These are phyloP conservation scores for Chymomyza amoena DNA, from an alignment of 2,888 invertebrate species.

Conservation along the genomic window DNA sequence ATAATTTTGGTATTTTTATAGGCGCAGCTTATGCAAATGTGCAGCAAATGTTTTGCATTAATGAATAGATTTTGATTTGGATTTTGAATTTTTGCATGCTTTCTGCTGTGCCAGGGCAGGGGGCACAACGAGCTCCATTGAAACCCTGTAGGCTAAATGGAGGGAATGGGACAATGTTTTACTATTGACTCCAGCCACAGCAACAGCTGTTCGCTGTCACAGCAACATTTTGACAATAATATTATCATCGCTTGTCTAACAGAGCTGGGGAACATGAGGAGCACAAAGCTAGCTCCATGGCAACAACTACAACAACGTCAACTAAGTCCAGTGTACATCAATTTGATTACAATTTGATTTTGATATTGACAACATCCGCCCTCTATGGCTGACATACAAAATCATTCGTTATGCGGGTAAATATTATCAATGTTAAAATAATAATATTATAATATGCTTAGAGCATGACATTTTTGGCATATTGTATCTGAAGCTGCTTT, in stretches of 20 bases:
- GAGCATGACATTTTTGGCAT: constrained; percentile 25
- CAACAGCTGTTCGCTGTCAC: not conserved
- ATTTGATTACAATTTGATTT: constrained; percentile 11
- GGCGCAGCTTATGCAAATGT: constrained; percentile 57
- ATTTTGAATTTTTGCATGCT: constrained; percentile 3
- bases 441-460: constrained; percentile 11
- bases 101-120: not conserved
- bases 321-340: not conserved
- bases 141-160: not conserved
- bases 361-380: constrained; percentile 8
- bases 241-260: not conserved
- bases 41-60: constrained; percentile 41
- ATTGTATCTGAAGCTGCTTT: not conserved
- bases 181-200: not conserved
- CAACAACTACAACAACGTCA: not conserved
- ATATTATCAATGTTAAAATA: constrained; percentile 21
- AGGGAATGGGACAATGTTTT: not conserved
- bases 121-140: not conserved
- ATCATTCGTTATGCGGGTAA: constrained; percentile 33
- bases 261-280: not conserved
- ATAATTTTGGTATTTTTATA: constrained; percentile 26
- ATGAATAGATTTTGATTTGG: constrained; percentile 35
- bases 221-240: not conserved
- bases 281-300: not conserved
- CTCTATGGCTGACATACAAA: not conserved